These are phyloP conservation scores for Drosophila prostipennis DNA, from an alignment of 2,888 invertebrate species.

Conservation along the genomic window DNA sequence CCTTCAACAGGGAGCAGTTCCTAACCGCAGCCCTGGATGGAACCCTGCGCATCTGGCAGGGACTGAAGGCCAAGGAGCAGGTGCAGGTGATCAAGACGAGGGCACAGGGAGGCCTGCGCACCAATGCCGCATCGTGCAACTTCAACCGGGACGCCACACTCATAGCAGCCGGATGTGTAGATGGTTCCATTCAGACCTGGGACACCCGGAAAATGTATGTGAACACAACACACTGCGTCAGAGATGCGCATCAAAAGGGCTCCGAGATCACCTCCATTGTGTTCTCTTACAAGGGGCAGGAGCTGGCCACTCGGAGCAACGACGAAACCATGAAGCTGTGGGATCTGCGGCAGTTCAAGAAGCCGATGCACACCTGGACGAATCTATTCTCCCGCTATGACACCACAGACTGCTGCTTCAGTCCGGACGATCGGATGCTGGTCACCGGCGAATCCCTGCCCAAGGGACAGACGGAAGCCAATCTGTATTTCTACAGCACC, in stretches of 20 bases:
- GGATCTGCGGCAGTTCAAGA: conserved; percentile 94
- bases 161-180: conserved; percentile 95
- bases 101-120: conserved; percentile 93
- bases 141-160: conserved; percentile 94
- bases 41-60: conserved; percentile 96
- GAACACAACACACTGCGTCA: conserved; percentile 91
- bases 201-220: conserved; percentile 96
- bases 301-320: conserved; percentile 91
- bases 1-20: conserved; percentile 95
- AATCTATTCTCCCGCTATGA: conserved; percentile 93
- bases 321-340: conserved; percentile 98
- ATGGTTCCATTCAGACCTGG: conserved; percentile 96
- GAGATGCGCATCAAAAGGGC: conserved; percentile 92
- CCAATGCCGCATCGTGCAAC: conserved; percentile 92
- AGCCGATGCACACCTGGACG: conserved; percentile 88
- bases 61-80: conserved; percentile 91
- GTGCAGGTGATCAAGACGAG: conserved; percentile 93
- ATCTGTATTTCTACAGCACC: conserved; percentile 91
- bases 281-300: conserved; percentile 93
- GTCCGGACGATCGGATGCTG: conserved; percentile 95
- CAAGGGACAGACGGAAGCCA: conserved; percentile 88
- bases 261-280: conserved; percentile 92
- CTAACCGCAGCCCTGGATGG: conserved; percentile 97
- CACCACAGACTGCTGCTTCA: conserved; percentile 90
- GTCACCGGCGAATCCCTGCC: conserved; percentile 94